Percentiles rank a stretch among this genome's conserved stretches.
Conservation (phyloP, 2,113 vertebrate species). For the Dolichotis patagonum region DNA sequence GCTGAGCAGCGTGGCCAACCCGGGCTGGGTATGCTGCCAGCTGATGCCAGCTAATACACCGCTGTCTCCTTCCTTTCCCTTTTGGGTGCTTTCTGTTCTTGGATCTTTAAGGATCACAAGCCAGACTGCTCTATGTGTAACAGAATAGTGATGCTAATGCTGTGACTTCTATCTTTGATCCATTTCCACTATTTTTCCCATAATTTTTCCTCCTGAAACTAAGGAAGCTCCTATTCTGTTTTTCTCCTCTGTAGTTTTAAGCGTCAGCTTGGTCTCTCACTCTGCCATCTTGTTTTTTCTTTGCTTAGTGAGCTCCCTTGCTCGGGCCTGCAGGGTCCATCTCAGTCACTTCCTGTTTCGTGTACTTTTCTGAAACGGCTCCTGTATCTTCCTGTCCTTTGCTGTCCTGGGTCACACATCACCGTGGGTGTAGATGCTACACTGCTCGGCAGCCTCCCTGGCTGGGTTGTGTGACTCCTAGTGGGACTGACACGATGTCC, state of each 20-base stretch:
- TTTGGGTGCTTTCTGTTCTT: not conserved
- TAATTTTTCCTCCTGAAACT: too few relatives aligned
- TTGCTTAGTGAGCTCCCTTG: not conserved
- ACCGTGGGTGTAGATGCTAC: accelerated
- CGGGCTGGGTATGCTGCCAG: not conserved
- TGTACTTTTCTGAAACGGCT: not conserved
- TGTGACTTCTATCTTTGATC: too few relatives aligned
- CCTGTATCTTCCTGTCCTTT: not conserved
- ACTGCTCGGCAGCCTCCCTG: not conserved
- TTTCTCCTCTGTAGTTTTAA: not conserved
- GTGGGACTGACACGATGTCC: not conserved
- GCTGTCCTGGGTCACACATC: not conserved
- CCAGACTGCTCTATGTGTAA: not conserved
- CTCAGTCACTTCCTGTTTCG: not conserved
- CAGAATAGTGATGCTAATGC: too few relatives aligned
- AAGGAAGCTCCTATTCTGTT: too few relatives aligned
- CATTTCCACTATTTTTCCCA: too few relatives aligned
- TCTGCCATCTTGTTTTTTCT: not conserved
- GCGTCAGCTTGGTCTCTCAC: not conserved
- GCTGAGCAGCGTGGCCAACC: not conserved
- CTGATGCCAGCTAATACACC: not conserved
- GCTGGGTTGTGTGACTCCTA: too few relatives aligned
- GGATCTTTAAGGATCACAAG: not conserved
- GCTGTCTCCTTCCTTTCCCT: not conserved
- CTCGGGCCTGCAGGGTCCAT: not conserved